Evolutionary conservation across 2,797 vertebrate genomes (phyloP).

Genomic region (Smutsia temminckii): DNA sequence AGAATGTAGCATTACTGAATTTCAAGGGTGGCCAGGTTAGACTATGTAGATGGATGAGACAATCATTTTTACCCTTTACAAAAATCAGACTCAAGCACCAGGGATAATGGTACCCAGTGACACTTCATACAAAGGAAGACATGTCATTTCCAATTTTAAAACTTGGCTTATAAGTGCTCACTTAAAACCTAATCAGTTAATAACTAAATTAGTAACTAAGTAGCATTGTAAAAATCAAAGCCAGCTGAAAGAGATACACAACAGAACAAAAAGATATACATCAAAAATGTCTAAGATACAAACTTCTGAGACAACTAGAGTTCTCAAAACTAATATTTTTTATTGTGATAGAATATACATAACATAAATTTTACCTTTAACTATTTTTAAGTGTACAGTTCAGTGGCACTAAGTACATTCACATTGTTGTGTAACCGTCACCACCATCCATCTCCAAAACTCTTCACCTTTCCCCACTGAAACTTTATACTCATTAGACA

Average conservation of each 20-base stretch:
- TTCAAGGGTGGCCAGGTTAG: not conserved
- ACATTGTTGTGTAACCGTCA: not conserved
- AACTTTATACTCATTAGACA: not conserved
- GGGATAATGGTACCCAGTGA: rapidly evolving
- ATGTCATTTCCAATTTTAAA: not conserved
- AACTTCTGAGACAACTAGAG: not conserved
- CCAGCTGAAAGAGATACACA: not conserved
- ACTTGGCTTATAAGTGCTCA: not conserved
- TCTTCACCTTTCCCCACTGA: not conserved
- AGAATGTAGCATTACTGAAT: not conserved
- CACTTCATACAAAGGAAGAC: not conserved
- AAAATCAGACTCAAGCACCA: not conserved
- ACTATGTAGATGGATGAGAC: not conserved
- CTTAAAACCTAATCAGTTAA: not conserved
- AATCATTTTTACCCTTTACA: not conserved
- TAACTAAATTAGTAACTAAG: not conserved
- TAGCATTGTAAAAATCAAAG: not conserved
- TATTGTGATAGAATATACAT: not conserved
- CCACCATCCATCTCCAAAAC: not conserved
- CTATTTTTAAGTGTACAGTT: not conserved
- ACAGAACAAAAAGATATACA: not conserved
- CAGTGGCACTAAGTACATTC: not conserved
- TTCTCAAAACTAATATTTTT: not conserved
- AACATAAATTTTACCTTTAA: not conserved
- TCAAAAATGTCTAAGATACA: not conserved